These are phyloP conservation scores for Monopterus albus DNA, from an alignment of 2,113 vertebrate species.

Conservation along the genomic window DNA sequence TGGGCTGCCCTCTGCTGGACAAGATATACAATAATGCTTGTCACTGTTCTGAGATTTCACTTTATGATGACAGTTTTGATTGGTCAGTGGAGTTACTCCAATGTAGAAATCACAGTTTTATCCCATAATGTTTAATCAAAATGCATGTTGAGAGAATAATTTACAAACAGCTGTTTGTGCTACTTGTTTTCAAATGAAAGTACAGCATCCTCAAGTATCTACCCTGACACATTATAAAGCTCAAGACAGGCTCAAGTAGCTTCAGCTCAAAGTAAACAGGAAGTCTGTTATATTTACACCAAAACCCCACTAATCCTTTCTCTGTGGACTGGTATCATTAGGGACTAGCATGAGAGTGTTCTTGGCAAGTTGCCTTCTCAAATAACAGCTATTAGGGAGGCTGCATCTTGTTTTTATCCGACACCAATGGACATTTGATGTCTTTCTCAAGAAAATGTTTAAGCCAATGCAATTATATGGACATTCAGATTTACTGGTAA, in stretches of 20 bases:
- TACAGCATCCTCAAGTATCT: constrained; percentile 8
- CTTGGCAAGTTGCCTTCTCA: constrained; percentile 50
- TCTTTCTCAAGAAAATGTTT: constrained; percentile 13
- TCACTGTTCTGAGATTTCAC: background rate
- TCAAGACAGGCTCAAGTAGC: constrained; percentile 29
- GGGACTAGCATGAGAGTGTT: constrained; percentile 45
- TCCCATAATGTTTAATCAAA: background rate
- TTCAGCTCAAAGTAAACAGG: constrained; percentile 58
- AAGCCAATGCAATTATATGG: constrained; percentile 8
- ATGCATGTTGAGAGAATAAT: background rate
- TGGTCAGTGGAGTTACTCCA: background rate
- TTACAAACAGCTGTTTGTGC: background rate
- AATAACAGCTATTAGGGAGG: constrained; percentile 49
- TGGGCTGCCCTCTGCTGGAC: constrained; percentile 74
- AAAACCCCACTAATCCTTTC: constrained; percentile 64
- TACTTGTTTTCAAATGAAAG: background rate
- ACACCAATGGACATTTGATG: constrained; percentile 3
- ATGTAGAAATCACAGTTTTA: background rate
- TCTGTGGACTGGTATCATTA: constrained; percentile 57
- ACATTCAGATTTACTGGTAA: background rate
- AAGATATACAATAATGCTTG: background rate
- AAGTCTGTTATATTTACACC: constrained; percentile 68
- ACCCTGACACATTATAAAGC: constrained; percentile 13
- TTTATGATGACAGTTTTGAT: background rate
- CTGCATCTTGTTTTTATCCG: constrained; percentile 22